Conservation (phyloP, 2,888 invertebrate genomes). For the Rhagium mordax region DNA sequence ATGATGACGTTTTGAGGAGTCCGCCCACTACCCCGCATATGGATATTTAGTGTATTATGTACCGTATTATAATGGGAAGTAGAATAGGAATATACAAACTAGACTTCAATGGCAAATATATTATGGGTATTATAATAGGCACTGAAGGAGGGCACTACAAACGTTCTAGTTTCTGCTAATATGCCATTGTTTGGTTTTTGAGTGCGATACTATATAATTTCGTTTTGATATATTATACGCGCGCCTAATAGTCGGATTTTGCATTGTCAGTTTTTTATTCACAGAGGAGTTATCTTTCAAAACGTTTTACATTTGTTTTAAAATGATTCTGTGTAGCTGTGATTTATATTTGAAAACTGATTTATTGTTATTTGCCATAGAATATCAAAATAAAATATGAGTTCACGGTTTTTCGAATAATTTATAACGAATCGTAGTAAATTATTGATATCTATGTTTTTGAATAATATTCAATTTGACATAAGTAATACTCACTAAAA, state of each 20-base stretch:
- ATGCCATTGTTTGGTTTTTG: conserved; percentile 57
- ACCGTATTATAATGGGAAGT: conserved; percentile 63
- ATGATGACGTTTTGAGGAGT: conserved; percentile 46
- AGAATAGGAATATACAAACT: conserved; percentile 70
- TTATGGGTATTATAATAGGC: conserved; percentile 64
- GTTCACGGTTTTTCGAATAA: too few relatives aligned
- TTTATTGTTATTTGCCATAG: not conserved
- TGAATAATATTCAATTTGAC: too few relatives aligned
- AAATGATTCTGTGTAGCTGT: not conserved
- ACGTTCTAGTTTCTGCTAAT: conserved; percentile 51
- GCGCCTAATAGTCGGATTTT: conserved; percentile 37
- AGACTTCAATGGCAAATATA: conserved; percentile 68
- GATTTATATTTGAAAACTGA: not conserved
- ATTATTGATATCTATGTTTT: too few relatives aligned
- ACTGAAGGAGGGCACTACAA: conserved; percentile 56
- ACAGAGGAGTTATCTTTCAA: conserved; percentile 16
- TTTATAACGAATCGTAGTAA: too few relatives aligned
- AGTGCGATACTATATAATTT: conserved; percentile 61
- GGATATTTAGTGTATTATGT: conserved; percentile 68
- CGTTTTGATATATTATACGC: conserved; percentile 47
- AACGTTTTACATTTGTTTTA: not conserved
- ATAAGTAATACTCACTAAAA: too few relatives aligned
- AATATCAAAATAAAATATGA: not conserved
- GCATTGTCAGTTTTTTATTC: conserved; percentile 34
- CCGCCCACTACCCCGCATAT: conserved; percentile 61